Evolutionary conservation across 2,888 invertebrate genomes (phyloP), one percentile per base, ranked within the genome.

Genomic region (Oxystoma pomonae): DNA sequence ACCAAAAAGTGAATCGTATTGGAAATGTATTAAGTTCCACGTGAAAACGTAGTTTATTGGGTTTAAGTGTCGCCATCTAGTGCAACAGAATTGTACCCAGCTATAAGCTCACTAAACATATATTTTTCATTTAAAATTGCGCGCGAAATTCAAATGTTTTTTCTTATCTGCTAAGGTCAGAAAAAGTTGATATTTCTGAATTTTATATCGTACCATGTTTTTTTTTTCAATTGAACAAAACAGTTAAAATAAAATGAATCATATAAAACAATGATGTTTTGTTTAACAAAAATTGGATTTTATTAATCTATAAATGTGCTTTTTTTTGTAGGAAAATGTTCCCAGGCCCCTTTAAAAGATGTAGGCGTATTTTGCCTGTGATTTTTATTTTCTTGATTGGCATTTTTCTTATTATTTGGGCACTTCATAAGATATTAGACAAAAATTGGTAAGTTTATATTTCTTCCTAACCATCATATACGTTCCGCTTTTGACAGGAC

Each of bases 341-440:
- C 66, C 73, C 71, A 22, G 75, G 74, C 56, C 76, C 77, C 19
- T 55, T 76, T 35, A 72, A 77, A 71, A 73, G 74, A 73, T 77
- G 76, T 65, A 77, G 72, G 70, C 74, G 74, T 66, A 59, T 75
- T 17, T 72, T 73, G 65, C 75, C 76, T 59, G 70, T 72, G 51
- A 60, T 76, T 52, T 52, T 77, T 22, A 72, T 77, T 62, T 66
- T 73, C 53, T 55, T 65, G 3, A 67, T 72, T 1, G 61, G 77
- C 58, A 68, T 74, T 57, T 65, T 75, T 61, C 65, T 78, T 18
- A 66, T 74, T 49, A 61, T 72, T 55, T 76, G 75, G 74, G 72
- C 66, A 57, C 5, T 35, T 35, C 3, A 12, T 35, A 7, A 3
- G 3, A 35, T 35, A 35, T 35, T 35, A 35, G 12, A 7, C 35